A percentile compares a stretch with the other conserved stretches of the same genome.
These are phyloP conservation scores for Cotesia chilonis DNA, from an alignment of 1,140 invertebrate genomes.

Conservation along the genomic window DNA sequence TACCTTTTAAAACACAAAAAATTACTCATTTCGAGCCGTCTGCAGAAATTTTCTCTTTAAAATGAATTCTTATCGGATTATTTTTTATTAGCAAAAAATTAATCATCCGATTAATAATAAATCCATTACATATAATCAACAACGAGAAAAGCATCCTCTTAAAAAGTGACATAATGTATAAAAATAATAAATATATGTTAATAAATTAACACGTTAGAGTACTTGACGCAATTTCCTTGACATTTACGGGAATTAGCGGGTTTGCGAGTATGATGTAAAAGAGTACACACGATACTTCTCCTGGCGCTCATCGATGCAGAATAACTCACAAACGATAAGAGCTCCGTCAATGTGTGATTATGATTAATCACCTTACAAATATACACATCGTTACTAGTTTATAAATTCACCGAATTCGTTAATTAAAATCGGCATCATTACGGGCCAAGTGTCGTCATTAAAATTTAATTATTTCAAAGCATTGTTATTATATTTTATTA, in stretches of 20 bases:
- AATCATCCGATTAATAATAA: too few relatives aligned
- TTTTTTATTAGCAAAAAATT: too few relatives aligned
- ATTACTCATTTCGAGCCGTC: too few relatives aligned
- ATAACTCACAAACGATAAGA: constrained; percentile 22
- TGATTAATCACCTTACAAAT: constrained; percentile 22
- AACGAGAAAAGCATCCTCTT: too few relatives aligned
- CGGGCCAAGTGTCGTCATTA: too few relatives aligned
- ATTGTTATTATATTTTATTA: too few relatives aligned
- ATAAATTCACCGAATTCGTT: neutral
- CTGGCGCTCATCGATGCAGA: constrained; percentile 19
- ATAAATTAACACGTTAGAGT: constrained; percentile 10
- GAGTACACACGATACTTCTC: neutral
- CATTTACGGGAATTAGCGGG: constrained; percentile 27
- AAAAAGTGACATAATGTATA: neutral
- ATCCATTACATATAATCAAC: too few relatives aligned
- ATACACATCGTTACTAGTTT: neutral
- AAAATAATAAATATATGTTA: neutral
- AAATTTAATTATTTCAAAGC: too few relatives aligned
- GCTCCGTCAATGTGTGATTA: constrained; percentile 6
- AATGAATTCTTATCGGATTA: too few relatives aligned
- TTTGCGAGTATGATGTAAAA: constrained; percentile 5
- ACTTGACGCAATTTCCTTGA: constrained; percentile 28
- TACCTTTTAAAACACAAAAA: too few relatives aligned
- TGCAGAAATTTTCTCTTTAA: too few relatives aligned
- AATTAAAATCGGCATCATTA: neutral